phyloP scores from a whole-genome alignment of 2,113 vertebrate genomes.

The Rhodinocichla rosea region DNA sequence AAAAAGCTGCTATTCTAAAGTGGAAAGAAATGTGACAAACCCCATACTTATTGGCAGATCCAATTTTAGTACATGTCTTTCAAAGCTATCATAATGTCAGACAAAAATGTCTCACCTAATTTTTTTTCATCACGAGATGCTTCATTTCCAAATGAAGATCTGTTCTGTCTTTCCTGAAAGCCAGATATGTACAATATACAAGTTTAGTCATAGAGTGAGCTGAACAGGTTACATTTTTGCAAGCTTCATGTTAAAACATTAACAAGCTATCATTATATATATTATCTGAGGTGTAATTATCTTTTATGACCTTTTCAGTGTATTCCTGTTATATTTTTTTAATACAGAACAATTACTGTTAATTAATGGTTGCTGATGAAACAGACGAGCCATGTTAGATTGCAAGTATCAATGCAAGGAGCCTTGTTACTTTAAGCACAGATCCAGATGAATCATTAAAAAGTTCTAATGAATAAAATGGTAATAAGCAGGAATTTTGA shows the following conservation, averaged over 20 bases:
- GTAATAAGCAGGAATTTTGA: not conserved
- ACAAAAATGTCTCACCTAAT: not conserved
- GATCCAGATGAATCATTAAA: not conserved
- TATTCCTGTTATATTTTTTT: not conserved
- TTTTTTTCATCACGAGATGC: not conserved
- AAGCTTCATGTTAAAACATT: not conserved
- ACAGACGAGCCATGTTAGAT: not conserved
- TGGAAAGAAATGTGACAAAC: not conserved
- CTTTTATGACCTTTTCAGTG: not conserved
- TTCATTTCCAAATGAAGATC: not conserved
- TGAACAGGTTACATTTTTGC: not conserved
- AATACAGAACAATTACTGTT: not conserved
- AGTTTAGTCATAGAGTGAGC: not conserved
- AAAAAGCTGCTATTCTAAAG: not conserved
- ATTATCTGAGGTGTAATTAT: conserved; percentile 4
- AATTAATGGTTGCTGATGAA: not conserved
- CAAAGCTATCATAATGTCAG: not conserved
- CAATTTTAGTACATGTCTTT: not conserved
- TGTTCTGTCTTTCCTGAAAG: not conserved
- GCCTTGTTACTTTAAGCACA: not conserved
- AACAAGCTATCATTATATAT: not conserved
- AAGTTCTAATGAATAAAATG: not conserved
- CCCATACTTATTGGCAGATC: accelerated
- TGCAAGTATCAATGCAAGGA: not conserved
- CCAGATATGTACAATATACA: not conserved